Evolutionary conservation across 2,888 invertebrate species (phyloP).

Genomic region (Drosophila merina): DNA sequence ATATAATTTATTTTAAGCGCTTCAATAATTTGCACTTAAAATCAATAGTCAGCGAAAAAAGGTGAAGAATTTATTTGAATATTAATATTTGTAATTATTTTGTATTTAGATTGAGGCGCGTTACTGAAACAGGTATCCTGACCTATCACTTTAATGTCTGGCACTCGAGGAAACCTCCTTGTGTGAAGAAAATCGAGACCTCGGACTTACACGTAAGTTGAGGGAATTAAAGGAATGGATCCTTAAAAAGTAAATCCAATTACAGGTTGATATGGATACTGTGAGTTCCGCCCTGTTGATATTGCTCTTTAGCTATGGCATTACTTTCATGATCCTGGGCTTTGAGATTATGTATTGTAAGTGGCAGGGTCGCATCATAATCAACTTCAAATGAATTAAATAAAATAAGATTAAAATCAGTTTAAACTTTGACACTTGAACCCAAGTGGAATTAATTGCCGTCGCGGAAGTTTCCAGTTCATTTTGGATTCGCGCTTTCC

Average conservation of each 20-base stretch:
- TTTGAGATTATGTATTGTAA: conserved; percentile 71
- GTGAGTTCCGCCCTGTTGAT: conserved; percentile 86
- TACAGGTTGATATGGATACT: conserved; percentile 86
- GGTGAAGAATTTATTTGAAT: neutral
- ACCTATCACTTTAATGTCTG: conserved; percentile 85
- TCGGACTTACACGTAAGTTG: conserved; percentile 81
- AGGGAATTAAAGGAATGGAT: neutral
- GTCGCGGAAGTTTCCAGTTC: conserved; percentile 25
- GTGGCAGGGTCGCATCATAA: conserved; percentile 45
- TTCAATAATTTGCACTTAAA: neutral
- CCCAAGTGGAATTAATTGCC: conserved; percentile 31
- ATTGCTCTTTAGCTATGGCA: conserved; percentile 84
- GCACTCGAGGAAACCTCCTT: conserved; percentile 86
- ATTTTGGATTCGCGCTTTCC: conserved; percentile 41
- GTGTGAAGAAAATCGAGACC: conserved; percentile 84
- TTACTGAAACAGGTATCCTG: conserved; percentile 87
- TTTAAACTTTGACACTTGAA: conserved; percentile 25
- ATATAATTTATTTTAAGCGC: neutral
- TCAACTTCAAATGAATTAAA: conserved; percentile 31
- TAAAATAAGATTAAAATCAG: conserved; percentile 11
- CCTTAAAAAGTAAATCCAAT: neutral
- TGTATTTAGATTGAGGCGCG: conserved; percentile 85
- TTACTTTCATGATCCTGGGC: conserved; percentile 77
- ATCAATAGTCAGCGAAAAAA: neutral
- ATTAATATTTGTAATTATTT: neutral